These are phyloP conservation scores for Periphyllus acericola DNA, from an alignment of 2,888 invertebrate species.

Conservation along the genomic window DNA sequence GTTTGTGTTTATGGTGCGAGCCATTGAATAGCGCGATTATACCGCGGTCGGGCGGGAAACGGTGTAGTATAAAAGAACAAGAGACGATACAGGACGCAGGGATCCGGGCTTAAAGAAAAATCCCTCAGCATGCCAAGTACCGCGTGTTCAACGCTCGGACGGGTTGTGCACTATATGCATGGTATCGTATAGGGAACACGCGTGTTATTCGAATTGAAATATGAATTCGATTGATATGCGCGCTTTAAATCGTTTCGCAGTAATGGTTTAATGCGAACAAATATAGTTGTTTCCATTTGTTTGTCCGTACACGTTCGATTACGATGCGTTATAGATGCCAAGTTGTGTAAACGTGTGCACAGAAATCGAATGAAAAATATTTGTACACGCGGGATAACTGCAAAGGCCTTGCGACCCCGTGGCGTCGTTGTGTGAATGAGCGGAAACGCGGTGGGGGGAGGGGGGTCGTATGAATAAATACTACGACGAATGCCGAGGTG, in stretches of 20 bases:
- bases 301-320: too few relatives aligned
- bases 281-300: background rate
- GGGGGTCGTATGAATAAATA: too few relatives aligned
- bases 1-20: background rate
- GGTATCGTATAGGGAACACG: background rate
- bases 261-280: background rate
- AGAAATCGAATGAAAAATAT: too few relatives aligned
- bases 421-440: too few relatives aligned
- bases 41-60: background rate
- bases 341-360: too few relatives aligned
- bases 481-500: too few relatives aligned
- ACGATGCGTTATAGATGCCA: too few relatives aligned
- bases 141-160: background rate
- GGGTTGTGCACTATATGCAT: too few relatives aligned
- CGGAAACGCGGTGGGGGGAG: too few relatives aligned
- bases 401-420: too few relatives aligned
- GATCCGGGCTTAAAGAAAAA: background rate
- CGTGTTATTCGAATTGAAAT: background rate
- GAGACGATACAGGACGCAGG: background rate
- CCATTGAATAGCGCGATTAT: background rate
- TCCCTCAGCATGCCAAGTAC: background rate
- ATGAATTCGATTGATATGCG: background rate
- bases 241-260: background rate
- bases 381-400: too few relatives aligned
- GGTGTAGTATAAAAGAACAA: background rate